Percentiles rank a stretch among this genome's conserved stretches.
Evolutionary conservation across 2,113 vertebrate genomes (phyloP).

Genomic region (Apistogramma diplotaenia): DNA sequence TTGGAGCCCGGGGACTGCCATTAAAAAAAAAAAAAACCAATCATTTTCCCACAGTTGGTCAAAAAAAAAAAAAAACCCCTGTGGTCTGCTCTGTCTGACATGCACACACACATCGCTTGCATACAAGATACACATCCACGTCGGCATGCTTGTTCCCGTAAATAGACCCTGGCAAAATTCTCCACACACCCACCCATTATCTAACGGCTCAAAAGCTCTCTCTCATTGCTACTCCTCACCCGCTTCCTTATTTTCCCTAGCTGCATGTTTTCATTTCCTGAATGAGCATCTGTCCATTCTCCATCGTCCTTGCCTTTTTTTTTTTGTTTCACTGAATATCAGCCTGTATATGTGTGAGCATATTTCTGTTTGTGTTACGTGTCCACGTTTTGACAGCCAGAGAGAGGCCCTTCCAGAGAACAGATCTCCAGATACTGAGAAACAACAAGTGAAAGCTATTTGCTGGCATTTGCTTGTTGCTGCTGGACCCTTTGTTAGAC

Average conservation of each 20-base stretch:
- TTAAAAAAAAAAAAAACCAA: conserved; percentile 50
- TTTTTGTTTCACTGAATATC: conserved; percentile 14
- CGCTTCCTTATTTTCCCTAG: conserved; percentile 35
- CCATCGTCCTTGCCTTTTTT: conserved; percentile 1
- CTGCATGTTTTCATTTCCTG: conserved; percentile 53
- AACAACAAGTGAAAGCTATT: conserved; percentile 64
- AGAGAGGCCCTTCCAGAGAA: conserved; percentile 43
- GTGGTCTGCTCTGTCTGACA: conserved; percentile 13
- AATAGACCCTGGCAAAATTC: neutral
- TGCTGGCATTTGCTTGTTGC: conserved; percentile 60
- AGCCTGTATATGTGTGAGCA: neutral
- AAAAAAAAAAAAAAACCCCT: conserved; percentile 12
- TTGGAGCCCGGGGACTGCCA: conserved; percentile 32
- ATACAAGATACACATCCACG: neutral
- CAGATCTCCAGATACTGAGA: conserved; percentile 64
- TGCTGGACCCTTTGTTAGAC: conserved; percentile 58
- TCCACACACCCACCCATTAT: neutral
- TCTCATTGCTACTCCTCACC: neutral
- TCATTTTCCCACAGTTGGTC: conserved; percentile 49
- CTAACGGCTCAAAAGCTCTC: conserved; percentile 18
- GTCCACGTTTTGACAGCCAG: conserved; percentile 47
- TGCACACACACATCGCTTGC: conserved; percentile 24
- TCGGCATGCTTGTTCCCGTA: neutral
- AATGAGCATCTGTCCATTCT: conserved; percentile 35
- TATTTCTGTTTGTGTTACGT: conserved; percentile 5